Evolutionary conservation across 2,888 invertebrate genomes (phyloP).

Genomic region (Diloba caeruleocephala): DNA sequence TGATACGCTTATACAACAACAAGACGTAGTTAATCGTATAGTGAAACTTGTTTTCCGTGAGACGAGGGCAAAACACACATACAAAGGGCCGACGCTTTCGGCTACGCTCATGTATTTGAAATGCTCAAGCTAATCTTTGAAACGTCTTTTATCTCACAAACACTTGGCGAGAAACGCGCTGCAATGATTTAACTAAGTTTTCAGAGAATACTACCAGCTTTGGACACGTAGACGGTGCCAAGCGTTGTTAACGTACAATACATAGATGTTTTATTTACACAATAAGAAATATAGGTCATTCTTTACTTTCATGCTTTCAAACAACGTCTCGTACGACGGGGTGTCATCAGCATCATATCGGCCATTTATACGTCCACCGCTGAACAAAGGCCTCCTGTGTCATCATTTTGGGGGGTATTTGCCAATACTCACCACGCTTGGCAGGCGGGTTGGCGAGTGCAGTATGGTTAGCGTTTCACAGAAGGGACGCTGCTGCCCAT

Average conservation of each 20-base stretch:
- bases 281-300: conserved; percentile 54
- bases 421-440: too few species aligned
- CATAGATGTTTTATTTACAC: conserved; percentile 48
- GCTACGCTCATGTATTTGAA: conserved; percentile 22
- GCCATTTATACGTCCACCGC: too few species aligned
- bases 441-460: too few species aligned
- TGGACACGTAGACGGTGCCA: conserved; percentile 35
- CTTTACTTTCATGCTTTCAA: conserved; percentile 45
- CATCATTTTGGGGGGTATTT: too few species aligned
- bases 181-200: conserved; percentile 23
- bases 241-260: conserved; percentile 44
- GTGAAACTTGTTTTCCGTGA: conserved; percentile 73
- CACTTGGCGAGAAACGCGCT: neutral
- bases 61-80: conserved; percentile 61
- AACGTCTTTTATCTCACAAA: conserved; percentile 7
- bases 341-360: conserved; percentile 37
- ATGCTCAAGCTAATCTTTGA: conserved; percentile 19
- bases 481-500: too few species aligned
- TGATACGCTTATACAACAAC: conserved; percentile 47
- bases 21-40: conserved; percentile 51
- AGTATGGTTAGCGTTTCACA: too few species aligned
- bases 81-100: conserved; percentile 54
- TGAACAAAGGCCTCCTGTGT: too few species aligned
- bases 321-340: conserved; percentile 37
- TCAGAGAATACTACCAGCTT: conserved; percentile 1